These are phyloP conservation scores for Menidia beryllina DNA, from an alignment of 2,113 vertebrate species.

Conservation along the genomic window DNA sequence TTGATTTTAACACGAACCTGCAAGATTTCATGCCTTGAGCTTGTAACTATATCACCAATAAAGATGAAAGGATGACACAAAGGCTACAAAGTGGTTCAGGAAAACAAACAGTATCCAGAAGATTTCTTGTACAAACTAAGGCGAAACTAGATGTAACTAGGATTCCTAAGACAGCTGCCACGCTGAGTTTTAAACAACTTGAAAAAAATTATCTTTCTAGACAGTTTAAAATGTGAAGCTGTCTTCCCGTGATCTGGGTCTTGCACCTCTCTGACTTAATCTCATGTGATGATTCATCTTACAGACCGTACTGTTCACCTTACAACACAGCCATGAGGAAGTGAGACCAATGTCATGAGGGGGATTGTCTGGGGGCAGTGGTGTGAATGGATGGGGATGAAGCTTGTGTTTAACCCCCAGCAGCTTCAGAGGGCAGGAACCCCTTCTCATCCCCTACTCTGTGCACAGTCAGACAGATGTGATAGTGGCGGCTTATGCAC, in stretches of 20 bases:
- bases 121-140: neutral
- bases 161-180: neutral
- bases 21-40: neutral
- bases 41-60: neutral
- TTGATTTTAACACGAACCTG: neutral
- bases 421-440: conserved; percentile 73
- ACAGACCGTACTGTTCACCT: conserved; percentile 80
- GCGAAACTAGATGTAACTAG: neutral
- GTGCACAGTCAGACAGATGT: neutral
- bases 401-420: conserved; percentile 88
- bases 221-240: neutral
- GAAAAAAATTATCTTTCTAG: neutral
- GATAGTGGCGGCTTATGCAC: too few relatives aligned
- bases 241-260: neutral
- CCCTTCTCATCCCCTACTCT: neutral
- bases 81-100: neutral
- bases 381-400: conserved; percentile 86
- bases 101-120: neutral
- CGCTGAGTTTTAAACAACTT: neutral
- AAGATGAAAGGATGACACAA: neutral
- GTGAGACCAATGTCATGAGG: conserved; percentile 85
- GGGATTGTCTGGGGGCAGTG: conserved; percentile 86
- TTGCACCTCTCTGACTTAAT: neutral
- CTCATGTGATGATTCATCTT: neutral
- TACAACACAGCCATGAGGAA: conserved; percentile 92